Conservation (phyloP, 2,888 invertebrate genomes). For the Eristalis intricaria region DNA sequence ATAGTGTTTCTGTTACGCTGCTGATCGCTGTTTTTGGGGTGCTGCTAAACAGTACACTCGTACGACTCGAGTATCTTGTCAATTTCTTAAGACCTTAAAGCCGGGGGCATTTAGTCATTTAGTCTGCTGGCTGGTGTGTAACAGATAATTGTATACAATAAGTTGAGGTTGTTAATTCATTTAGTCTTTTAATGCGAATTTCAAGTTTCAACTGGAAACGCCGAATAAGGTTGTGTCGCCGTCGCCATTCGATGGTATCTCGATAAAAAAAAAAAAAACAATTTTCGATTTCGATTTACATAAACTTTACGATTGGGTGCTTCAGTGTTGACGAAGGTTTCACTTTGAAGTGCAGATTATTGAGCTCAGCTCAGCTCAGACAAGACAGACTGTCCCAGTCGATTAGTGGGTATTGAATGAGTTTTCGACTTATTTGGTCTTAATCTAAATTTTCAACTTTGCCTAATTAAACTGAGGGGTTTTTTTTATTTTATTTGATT, state of each 20-base stretch:
- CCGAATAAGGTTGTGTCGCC: conserved; percentile 1
- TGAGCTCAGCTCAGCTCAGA: neutral
- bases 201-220: neutral
- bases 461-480: neutral
- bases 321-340: neutral
- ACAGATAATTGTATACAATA: neutral
- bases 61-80: neutral
- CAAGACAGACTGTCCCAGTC: neutral
- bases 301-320: neutral
- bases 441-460: conserved; percentile 8
- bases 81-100: neutral
- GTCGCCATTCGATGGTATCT: neutral
- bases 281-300: neutral
- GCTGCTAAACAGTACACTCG: neutral
- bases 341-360: neutral
- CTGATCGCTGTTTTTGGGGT: conserved; percentile 9
- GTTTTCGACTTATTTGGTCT: neutral
- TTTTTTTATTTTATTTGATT: neutral
- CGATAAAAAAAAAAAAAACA: neutral
- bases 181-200: neutral
- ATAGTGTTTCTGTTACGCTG: conserved; percentile 22
- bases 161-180: neutral
- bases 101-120: neutral
- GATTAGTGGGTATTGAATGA: neutral
- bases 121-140: neutral